phyloP scores from a whole-genome alignment of 2,888 invertebrate genomes.

The Diachrysia chrysitis region DNA sequence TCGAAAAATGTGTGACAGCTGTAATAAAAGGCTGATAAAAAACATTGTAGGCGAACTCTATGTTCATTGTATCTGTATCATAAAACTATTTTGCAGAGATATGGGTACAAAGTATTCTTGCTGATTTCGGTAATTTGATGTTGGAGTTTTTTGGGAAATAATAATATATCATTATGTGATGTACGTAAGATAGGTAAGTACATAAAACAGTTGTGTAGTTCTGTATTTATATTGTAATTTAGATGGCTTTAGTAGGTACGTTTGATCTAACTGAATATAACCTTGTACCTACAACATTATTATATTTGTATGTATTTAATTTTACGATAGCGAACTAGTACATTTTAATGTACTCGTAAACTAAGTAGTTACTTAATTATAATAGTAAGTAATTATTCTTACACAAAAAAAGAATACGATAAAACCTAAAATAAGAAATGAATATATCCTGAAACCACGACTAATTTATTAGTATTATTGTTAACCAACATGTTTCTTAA shows the following conservation, averaged over 20 bases:
- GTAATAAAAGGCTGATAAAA: slow-evolving; percentile 37
- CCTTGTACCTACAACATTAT: too few relatives aligned
- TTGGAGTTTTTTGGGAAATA: background rate
- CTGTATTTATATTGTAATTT: background rate
- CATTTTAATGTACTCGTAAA: too few relatives aligned
- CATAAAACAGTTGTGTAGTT: background rate
- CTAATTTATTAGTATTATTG: too few relatives aligned
- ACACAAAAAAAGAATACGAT: background rate
- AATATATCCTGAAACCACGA: background rate
- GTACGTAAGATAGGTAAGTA: too few relatives aligned
- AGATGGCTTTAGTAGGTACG: background rate
- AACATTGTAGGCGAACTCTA: slow-evolving; percentile 22
- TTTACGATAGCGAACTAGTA: too few relatives aligned
- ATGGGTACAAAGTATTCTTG: slow-evolving; percentile 3
- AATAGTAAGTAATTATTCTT: too few relatives aligned
- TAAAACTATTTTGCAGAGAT: slow-evolving; percentile 23
- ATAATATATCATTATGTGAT: background rate
- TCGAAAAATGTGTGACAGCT: slow-evolving; percentile 24
- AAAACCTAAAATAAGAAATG: background rate
- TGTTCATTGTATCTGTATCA: slow-evolving; percentile 20
- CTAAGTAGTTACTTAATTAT: too few relatives aligned
- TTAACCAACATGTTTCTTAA: too few relatives aligned
- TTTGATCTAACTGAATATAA: too few relatives aligned
- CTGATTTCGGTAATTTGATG: background rate
- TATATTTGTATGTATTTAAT: too few relatives aligned